Evolutionary conservation across 2,113 vertebrate genomes (phyloP), one percentile per base, ranked within the genome.

Genomic region (Python bivittatus): DNA sequence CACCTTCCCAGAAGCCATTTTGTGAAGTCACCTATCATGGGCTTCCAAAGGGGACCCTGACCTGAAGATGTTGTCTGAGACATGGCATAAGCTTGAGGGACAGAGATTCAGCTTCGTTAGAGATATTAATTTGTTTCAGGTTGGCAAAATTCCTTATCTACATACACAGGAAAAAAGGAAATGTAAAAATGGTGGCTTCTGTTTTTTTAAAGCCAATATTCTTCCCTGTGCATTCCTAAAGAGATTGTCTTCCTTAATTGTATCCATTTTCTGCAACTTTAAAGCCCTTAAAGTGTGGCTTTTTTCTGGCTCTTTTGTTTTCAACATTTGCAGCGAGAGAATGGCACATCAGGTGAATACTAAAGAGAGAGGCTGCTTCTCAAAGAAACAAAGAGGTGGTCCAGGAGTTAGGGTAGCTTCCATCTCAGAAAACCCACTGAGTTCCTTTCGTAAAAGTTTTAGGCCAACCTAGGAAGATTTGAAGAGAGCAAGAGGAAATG

Each of bases 321-420:
- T 53, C 0, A 0, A 56, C 33, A 90, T 90, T 93, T 92, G 84
- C 94, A 94, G 94, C 94, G 93, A 91, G 88, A 86, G 79, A 0
- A 27, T 94, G 93, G 96, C 94, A 93, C 0, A 0, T 86, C 17
- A 87, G 17, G 7, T 89, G 94, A 94, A 94, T 93, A 11, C 68
- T 60, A 7, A 94, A 87, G 6, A 94, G 94, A 85, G 94, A 94
- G 91, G 83, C 89, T 89, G 93, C 91, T 92, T 91, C 94, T 95
- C 52, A 9, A 92, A 94, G 93, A 89, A 94, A 96, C 90, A 92
- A 94, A 60, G 92, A 61, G 13, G 33, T 53, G 72, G 33, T 1
- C 8, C 8, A 1, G 4, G 22, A 33, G 2, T 13, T 6, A 38
- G 44, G 72, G 6, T 12, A 33, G 23, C 64, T 79, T 54, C 83